Percentiles rank a stretch among this genome's conserved stretches.
Evolutionary conservation across 1,140 invertebrate genomes (phyloP).

Genomic region (Drosophila santomea): DNA sequence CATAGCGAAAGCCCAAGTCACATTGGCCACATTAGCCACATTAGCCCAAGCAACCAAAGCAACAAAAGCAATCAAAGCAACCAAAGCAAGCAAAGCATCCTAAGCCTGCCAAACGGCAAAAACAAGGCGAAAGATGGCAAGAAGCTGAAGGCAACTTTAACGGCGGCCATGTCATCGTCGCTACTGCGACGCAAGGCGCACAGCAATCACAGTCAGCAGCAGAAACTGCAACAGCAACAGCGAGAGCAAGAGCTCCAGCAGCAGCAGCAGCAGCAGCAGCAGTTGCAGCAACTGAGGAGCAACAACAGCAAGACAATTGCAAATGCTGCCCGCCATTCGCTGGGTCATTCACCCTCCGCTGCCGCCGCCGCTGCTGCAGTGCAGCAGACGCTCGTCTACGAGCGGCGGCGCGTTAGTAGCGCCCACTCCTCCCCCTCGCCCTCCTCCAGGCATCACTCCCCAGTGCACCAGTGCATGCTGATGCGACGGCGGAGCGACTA

Average conservation of each 20-base stretch:
- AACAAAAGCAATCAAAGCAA: constrained; percentile 5
- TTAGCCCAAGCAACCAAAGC: constrained; percentile 11
- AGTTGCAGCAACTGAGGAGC: constrained; percentile 19
- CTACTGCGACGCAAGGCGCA: constrained; percentile 66
- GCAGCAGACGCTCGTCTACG: constrained; percentile 69
- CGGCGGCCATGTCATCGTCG: constrained; percentile 71
- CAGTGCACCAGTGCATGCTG: constrained; percentile 74
- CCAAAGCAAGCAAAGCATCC: constrained; percentile 14
- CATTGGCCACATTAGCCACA: constrained; percentile 18
- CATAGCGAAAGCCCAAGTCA: constrained; percentile 11
- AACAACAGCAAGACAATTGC: constrained; percentile 50
- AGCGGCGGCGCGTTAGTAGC: constrained; percentile 60
- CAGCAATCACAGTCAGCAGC: constrained; percentile 47
- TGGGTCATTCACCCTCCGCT: constrained; percentile 72
- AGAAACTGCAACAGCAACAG: constrained; percentile 36
- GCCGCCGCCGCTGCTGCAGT: constrained; percentile 35
- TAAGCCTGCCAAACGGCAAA: constrained; percentile 34
- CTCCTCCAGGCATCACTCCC: constrained; percentile 54
- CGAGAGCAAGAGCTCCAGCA: constrained; percentile 22
- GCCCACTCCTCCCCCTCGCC: constrained; percentile 65
- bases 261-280: constrained; percentile 37
- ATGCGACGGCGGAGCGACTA: constrained; percentile 81
- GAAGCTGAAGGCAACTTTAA: constrained; percentile 68
- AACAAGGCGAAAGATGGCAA: constrained; percentile 66
- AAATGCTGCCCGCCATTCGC: constrained; percentile 60